These are phyloP conservation scores for Eubucco bourcierii DNA, from an alignment of 2,113 vertebrate genomes.

Conservation along the genomic window DNA sequence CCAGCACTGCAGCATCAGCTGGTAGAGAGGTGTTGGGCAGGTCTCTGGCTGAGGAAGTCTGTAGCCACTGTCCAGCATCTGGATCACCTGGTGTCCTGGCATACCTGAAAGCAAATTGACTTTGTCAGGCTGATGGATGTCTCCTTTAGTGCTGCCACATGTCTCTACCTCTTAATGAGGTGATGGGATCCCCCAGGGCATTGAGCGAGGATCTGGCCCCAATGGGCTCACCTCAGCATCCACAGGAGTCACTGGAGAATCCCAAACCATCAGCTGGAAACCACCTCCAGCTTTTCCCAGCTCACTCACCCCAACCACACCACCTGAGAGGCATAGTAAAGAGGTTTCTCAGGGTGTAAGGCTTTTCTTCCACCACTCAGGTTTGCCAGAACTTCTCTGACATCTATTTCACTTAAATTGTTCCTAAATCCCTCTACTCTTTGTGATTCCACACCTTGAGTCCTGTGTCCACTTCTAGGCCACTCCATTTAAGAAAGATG, in stretches of 20 bases:
- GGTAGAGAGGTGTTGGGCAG: constrained; percentile 81
- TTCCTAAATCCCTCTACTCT: neutral
- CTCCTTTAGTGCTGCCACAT: rapidly evolving
- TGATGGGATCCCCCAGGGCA: rapidly evolving
- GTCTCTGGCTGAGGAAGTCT: constrained; percentile 79
- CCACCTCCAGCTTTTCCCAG: neutral
- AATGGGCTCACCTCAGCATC: rapidly evolving
- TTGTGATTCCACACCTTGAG: neutral
- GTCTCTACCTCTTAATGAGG: neutral
- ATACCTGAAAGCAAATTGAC: constrained; percentile 71
- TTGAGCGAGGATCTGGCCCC: neutral
- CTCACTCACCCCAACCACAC: rapidly evolving
- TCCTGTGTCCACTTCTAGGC: no score
- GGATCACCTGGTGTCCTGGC: constrained; percentile 83
- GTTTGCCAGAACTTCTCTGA: neutral
- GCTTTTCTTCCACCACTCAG: rapidly evolving
- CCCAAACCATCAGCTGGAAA: neutral
- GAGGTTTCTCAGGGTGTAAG: neutral
- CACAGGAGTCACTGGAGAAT: neutral
- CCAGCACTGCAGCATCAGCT: constrained; percentile 91
- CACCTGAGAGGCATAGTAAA: neutral
- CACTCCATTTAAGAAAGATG: no score
- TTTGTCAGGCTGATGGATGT: neutral
- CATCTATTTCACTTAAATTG: neutral
- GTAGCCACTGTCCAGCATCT: constrained; percentile 79